Conservation (phyloP, 1,140 invertebrate genomes). For the Melanaphis sacchari region DNA sequence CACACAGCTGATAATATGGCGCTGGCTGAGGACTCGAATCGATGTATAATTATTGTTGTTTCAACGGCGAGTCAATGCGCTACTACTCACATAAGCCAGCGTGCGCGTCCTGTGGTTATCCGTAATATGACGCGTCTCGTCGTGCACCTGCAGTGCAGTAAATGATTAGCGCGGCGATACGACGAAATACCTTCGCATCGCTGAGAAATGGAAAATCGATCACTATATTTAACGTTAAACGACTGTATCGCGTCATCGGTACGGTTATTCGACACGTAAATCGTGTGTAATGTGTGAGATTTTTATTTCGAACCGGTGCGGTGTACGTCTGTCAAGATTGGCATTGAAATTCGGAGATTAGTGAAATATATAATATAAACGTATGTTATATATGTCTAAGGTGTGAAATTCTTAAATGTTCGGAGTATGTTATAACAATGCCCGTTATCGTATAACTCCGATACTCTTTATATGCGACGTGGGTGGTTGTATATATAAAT, state of each 20-base stretch:
- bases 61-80: not conserved
- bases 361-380: not conserved
- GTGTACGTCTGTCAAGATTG: not conserved
- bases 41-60: not conserved
- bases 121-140: not conserved
- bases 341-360: not conserved
- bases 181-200: no score
- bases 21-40: not conserved
- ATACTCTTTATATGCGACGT: not conserved
- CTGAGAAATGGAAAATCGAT: not conserved
- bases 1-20: no score
- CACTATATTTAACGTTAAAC: not conserved
- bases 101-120: no score
- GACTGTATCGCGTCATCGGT: not conserved
- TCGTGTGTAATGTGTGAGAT: not conserved
- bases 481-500: not conserved
- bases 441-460: not conserved
- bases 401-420: not conserved
- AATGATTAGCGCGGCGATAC: not conserved
- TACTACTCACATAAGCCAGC: no score
- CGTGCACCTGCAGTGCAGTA: not conserved
- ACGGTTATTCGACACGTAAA: not conserved
- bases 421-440: not conserved
- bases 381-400: not conserved
- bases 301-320: not conserved